Evolutionary conservation across 1,140 invertebrate species (phyloP).

Genomic region (Oncopeltus fasciatus): DNA sequence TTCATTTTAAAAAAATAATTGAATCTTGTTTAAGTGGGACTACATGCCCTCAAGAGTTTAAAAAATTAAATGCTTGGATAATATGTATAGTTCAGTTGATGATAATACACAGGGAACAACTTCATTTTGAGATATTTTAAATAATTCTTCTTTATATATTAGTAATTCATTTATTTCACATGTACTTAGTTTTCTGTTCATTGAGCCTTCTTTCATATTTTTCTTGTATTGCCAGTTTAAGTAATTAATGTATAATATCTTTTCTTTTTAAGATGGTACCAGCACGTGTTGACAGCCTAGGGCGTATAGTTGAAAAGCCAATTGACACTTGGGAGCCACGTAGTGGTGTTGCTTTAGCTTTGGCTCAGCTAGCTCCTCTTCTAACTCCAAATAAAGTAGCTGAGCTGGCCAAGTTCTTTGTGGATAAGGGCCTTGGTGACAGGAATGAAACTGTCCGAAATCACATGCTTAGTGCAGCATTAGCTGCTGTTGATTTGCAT

Average conservation of each 20-base stretch:
- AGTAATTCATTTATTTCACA: no score
- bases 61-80: no score
- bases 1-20: no score
- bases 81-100: no score
- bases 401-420: constrained; percentile 65
- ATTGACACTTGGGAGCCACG: constrained; percentile 79
- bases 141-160: no score
- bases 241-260: not conserved
- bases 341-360: constrained; percentile 69
- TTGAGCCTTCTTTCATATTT: no score
- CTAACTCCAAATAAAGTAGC: constrained; percentile 52
- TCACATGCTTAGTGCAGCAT: constrained; percentile 86
- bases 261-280: constrained; percentile 52
- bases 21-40: no score
- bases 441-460: constrained; percentile 64
- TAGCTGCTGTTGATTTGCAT: constrained; percentile 78
- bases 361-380: constrained; percentile 56
- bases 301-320: constrained; percentile 68
- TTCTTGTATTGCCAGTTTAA: no score
- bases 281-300: constrained; percentile 78
- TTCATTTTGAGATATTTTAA: no score
- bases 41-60: no score
- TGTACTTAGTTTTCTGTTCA: no score
- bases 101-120: no score
- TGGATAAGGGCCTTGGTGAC: constrained; percentile 75